phyloP scores from a whole-genome alignment of 37 sponge, comb jelly and placozoan species.

The Halichondria panicea region DNA sequence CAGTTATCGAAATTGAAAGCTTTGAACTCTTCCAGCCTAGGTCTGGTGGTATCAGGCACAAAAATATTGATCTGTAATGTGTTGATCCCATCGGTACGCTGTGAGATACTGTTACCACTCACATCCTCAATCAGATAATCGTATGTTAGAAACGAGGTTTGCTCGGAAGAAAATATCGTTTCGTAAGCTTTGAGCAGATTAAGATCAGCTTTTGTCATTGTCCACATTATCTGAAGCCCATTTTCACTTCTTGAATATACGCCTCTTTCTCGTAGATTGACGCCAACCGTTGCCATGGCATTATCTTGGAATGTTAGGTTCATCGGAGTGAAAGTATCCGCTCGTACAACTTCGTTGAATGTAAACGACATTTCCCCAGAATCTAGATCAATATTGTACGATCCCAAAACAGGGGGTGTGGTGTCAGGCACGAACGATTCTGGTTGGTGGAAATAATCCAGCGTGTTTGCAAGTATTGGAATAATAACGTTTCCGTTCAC shows the following conservation, averaged over 20 bases:
- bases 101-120: slow-evolving; percentile 36
- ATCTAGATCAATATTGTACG: slow-evolving; percentile 73
- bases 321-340: slow-evolving; percentile 57
- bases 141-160: slow-evolving; percentile 56
- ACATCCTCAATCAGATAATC: slow-evolving; percentile 57
- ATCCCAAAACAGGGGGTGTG: slow-evolving; percentile 44
- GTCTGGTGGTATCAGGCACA: slow-evolving; percentile 62
- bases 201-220: slow-evolving; percentile 55
- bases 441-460: slow-evolving; percentile 42
- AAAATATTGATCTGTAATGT: slow-evolving; percentile 46
- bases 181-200: slow-evolving; percentile 68
- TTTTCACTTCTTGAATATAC: slow-evolving; percentile 36
- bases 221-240: slow-evolving; percentile 55
- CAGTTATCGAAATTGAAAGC: slow-evolving; percentile 75
- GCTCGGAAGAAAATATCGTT: slow-evolving; percentile 26
- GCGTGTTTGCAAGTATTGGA: slow-evolving; percentile 52
- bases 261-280: slow-evolving; percentile 46
- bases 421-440: slow-evolving; percentile 56
- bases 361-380: slow-evolving; percentile 68
- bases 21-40: slow-evolving; percentile 50
- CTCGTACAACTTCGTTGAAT: slow-evolving; percentile 76
- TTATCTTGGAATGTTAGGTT: slow-evolving; percentile 70
- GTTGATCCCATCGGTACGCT: slow-evolving; percentile 26
- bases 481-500: slow-evolving; percentile 59
- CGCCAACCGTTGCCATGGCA: neutral